Base-by-base conservation (phyloP, 2,888 invertebrate species). In the Xylota sylvarum region DNA sequence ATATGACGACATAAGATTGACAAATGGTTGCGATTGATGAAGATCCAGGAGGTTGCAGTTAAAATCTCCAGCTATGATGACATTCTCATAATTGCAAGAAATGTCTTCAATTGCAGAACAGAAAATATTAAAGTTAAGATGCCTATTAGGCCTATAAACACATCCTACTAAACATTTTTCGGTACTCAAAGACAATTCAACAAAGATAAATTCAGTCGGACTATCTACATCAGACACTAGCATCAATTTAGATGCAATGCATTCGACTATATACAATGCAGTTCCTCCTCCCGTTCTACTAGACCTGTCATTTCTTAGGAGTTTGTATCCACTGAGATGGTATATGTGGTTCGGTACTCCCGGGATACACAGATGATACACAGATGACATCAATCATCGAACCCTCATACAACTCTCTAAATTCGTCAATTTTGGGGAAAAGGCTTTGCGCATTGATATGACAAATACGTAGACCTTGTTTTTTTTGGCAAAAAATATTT, bases 141-240 rank as follows among this genome's bases (percentile, higher is more conserved):
- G 10, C 7, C 9, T 37, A 5, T 37, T 37, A 9, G 37, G 9
- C 37, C 37, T 37, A 37, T 9, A 37, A 37, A 37, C 37, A 9
- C 37, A 37, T 37, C 37, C 37, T 37, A 37, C 37, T 37, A 37
- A 37, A 37, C 37, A 37, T 37, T 37, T 37, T 37, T 37, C 37
- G n/a, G n/a, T n/a, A n/a, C n/a, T n/a, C n/a, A n/a, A n/a, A n/a
- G n/a, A n/a, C n/a, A n/a, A n/a, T n/a, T n/a, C n/a, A n/a, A n/a
- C n/a, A n/a, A n/a, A n/a, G n/a, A n/a, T n/a, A n/a, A n/a, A n/a
- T n/a, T n/a, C n/a, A n/a, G n/a, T n/a, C n/a, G n/a, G n/a, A n/a
- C 37, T 37, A 37, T 37, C 37, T 37, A 37, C 37, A 37, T 5
- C 9, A 37, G 37, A 37, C 4, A 37, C 7, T 37, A 37, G 37